phyloP scores from a whole-genome alignment of 2,888 invertebrate genomes.

The Troides helena region DNA sequence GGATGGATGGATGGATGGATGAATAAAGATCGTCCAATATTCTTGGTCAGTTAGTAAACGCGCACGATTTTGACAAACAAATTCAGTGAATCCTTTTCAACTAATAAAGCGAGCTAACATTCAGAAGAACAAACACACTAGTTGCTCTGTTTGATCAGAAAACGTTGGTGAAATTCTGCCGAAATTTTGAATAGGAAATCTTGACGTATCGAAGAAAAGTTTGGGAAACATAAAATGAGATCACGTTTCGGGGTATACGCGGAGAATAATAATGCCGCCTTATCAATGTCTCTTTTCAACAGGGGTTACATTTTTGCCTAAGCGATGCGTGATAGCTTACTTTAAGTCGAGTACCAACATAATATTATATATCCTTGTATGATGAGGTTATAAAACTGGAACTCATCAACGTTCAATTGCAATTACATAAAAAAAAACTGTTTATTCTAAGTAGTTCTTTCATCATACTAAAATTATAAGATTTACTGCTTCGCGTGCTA shows the following conservation, averaged over 20 bases:
- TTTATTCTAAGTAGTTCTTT: no score
- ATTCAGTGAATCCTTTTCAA: not conserved
- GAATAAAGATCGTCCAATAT: no score
- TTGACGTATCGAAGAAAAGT: constrained; percentile 27
- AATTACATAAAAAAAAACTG: no score
- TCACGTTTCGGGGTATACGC: constrained; percentile 31
- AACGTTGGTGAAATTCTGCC: not conserved
- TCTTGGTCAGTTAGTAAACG: not conserved
- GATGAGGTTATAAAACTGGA: not conserved
- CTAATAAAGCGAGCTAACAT: not conserved
- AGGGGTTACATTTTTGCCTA: constrained; percentile 29
- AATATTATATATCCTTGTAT: constrained; percentile 5
- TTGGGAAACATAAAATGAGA: constrained; percentile 33
- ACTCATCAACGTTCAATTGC: not conserved
- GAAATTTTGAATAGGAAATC: constrained; percentile 23
- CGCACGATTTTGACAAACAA: not conserved
- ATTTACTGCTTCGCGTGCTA: no score
- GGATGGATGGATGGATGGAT: no score
- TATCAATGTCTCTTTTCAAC: constrained; percentile 31
- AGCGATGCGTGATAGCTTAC: constrained; percentile 30
- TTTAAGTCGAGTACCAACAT: constrained; percentile 12
- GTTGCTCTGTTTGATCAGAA: not conserved
- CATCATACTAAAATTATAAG: no score
- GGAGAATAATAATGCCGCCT: constrained; percentile 32
- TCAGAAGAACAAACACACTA: not conserved